These are phyloP conservation scores for Dryobotodes eremita DNA, from an alignment of 2,888 invertebrate genomes.

Conservation along the genomic window DNA sequence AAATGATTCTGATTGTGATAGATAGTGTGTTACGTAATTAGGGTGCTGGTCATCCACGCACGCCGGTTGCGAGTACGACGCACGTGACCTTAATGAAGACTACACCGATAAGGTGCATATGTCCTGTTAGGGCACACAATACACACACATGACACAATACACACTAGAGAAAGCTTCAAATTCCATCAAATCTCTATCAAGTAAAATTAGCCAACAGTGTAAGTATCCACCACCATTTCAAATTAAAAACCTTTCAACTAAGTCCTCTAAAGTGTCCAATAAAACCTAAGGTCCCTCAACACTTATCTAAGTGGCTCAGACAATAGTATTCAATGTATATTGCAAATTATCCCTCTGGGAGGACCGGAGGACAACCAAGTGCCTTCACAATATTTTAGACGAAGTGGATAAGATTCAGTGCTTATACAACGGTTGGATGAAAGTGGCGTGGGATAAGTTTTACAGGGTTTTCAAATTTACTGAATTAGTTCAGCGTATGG, in stretches of 20 bases:
- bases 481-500: no score
- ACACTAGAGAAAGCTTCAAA: neutral
- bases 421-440: slow-evolving; percentile 7
- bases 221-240: neutral
- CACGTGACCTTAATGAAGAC: neutral
- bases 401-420: slow-evolving; percentile 56
- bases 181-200: neutral
- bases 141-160: no score
- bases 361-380: slow-evolving; percentile 41
- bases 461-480: no score
- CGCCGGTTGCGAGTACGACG: no score
- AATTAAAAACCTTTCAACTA: slow-evolving; percentile 25
- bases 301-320: slow-evolving; percentile 56
- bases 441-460: slow-evolving; percentile 32
- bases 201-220: neutral
- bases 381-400: slow-evolving; percentile 54
- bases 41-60: no score
- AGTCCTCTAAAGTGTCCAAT: slow-evolving; percentile 51
- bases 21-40: no score
- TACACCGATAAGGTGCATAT: neutral
- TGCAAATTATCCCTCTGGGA: slow-evolving; percentile 64
- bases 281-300: slow-evolving; percentile 47
- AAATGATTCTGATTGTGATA: no score
- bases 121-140: neutral
- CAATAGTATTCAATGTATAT: slow-evolving; percentile 65